Evolutionary conservation across 2,888 invertebrate species (phyloP).

Genomic region (Piscicola geometra): DNA sequence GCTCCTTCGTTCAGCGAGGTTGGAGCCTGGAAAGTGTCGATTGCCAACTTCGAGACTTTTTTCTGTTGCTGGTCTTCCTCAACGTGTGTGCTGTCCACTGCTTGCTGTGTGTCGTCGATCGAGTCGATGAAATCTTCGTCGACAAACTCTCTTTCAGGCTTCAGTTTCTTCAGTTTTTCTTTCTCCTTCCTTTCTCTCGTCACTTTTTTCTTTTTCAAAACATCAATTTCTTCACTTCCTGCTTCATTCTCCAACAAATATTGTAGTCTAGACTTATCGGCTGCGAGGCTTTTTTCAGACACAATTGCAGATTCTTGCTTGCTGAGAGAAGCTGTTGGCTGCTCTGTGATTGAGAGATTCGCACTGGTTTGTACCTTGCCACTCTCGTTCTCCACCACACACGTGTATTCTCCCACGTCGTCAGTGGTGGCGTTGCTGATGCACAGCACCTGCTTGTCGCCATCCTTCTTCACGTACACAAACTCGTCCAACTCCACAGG

Average conservation of each 20-base stretch:
- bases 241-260: neutral
- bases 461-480: conserved; percentile 49
- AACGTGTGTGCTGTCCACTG: neutral
- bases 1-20: conserved; percentile 34
- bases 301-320: neutral
- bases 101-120: neutral
- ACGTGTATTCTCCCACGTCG: conserved; percentile 41
- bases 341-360: neutral
- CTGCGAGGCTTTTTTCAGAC: neutral
- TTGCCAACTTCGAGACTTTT: neutral
- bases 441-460: conserved; percentile 39
- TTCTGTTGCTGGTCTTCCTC: neutral
- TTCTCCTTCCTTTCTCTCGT: neutral
- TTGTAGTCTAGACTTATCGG: neutral
- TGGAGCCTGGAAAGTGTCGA: conserved; percentile 11
- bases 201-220: neutral
- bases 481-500: conserved; percentile 25
- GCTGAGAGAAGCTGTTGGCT: neutral
- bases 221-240: neutral
- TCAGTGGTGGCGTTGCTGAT: conserved; percentile 33
- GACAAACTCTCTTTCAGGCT: neutral
- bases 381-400: conserved; percentile 6
- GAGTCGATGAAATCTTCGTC: conserved; percentile 7
- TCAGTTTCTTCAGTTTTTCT: neutral
- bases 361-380: conserved; percentile 17